A percentile compares a stretch with the other conserved stretches of the same genome.
These are phyloP conservation scores for Melieria omissa DNA, from an alignment of 2,888 invertebrate species.

Conservation along the genomic window DNA sequence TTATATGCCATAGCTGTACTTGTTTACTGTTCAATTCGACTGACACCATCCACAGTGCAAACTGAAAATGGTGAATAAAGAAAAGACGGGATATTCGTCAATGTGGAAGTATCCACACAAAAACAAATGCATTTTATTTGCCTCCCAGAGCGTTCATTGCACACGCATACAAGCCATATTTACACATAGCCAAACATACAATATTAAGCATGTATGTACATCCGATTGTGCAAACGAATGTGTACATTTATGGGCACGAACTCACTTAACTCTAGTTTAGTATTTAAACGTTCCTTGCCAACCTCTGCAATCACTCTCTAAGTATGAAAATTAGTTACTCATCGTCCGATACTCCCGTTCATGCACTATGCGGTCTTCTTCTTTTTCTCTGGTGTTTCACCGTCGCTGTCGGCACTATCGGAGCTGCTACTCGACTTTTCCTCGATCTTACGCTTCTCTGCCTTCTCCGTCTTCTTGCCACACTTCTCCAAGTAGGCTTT, in stretches of 20 bases:
- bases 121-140: background rate
- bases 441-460: conserved; percentile 66
- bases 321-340: background rate
- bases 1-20: conserved; percentile 9
- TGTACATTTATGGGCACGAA: background rate
- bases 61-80: too few relatives aligned
- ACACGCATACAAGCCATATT: too few relatives aligned
- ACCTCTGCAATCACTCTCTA: too few relatives aligned
- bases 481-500: conserved; percentile 70
- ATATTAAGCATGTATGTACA: background rate
- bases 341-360: background rate
- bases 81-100: too few relatives aligned
- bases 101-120: background rate
- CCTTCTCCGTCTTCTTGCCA: conserved; percentile 43
- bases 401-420: conserved; percentile 40
- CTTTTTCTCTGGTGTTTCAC: conserved; percentile 50
- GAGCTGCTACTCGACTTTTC: conserved; percentile 34
- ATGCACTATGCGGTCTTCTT: conserved; percentile 39
- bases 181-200: background rate
- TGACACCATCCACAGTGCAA: too few relatives aligned
- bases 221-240: background rate
- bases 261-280: background rate
- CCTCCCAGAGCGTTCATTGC: too few relatives aligned
- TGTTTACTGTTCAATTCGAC: conserved; percentile 1
- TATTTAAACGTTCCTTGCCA: too few relatives aligned